Percentiles rank a stretch among this genome's conserved stretches.
These are phyloP conservation scores for Pediacus dermestoides DNA, from an alignment of 2,888 invertebrate species.

Conservation along the genomic window DNA sequence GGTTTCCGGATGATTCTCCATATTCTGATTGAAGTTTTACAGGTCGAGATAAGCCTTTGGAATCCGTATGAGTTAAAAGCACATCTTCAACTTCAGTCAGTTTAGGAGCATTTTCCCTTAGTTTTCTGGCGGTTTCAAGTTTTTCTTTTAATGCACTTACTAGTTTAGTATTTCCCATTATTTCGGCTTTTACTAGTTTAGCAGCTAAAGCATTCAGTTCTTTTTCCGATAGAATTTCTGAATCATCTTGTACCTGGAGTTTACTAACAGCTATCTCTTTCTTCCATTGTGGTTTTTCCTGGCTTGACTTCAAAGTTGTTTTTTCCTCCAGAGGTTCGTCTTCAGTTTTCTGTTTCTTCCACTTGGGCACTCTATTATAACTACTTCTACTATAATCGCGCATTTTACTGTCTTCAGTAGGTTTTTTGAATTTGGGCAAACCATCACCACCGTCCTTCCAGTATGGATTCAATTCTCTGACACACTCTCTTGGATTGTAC, in stretches of 20 bases:
- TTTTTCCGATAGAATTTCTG: slow-evolving; percentile 52
- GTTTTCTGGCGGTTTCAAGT: slow-evolving; percentile 66
- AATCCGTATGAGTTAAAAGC: slow-evolving; percentile 66
- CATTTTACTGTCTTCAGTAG: slow-evolving; percentile 46
- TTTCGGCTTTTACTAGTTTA: slow-evolving; percentile 89
- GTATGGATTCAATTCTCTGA: slow-evolving; percentile 83
- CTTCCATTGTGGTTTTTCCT: no score
- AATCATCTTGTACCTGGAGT: background rate
- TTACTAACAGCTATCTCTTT: no score
- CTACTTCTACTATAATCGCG: background rate
- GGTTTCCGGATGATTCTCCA: slow-evolving; percentile 50
- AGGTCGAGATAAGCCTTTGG: slow-evolving; percentile 67
- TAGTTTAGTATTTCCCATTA: slow-evolving; percentile 75
- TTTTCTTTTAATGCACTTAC: slow-evolving; percentile 69
- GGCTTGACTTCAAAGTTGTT: slow-evolving; percentile 2
- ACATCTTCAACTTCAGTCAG: slow-evolving; percentile 52
- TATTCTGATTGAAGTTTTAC: slow-evolving; percentile 49
- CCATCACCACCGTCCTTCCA: slow-evolving; percentile 90
- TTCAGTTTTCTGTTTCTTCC: slow-evolving; percentile 23
- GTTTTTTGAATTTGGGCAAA: slow-evolving; percentile 60
- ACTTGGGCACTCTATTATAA: slow-evolving; percentile 14
- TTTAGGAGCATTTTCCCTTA: slow-evolving; percentile 21
- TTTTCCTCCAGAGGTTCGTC: slow-evolving; percentile 17
- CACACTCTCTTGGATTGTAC: slow-evolving; percentile 68
- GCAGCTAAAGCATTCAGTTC: slow-evolving; percentile 90